phyloP scores from a whole-genome alignment of 2,797 vertebrate genomes.

The Sebastes cheni region DNA sequence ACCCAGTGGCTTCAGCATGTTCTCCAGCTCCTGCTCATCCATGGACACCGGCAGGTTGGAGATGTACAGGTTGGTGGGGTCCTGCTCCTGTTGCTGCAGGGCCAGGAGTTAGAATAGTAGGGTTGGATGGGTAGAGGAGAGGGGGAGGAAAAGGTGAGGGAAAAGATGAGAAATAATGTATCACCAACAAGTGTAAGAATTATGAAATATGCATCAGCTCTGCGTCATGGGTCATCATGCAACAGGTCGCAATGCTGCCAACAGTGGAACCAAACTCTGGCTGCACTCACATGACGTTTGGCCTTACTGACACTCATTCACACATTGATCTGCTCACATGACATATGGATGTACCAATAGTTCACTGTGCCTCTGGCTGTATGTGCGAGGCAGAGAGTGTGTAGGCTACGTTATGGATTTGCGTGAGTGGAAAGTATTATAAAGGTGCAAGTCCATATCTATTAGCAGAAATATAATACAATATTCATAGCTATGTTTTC shows the following conservation, averaged over 20 bases:
- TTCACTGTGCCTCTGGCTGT: not conserved
- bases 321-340: slow-evolving; percentile 21
- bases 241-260: slow-evolving; percentile 8
- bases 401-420: slow-evolving; percentile 3
- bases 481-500: too few relatives aligned
- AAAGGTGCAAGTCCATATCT: not conserved
- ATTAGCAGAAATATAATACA: too few relatives aligned
- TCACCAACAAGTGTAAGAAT: not conserved
- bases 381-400: not conserved
- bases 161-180: slow-evolving; percentile 29
- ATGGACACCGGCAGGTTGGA: slow-evolving; percentile 97
- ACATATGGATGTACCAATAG: slow-evolving; percentile 23
- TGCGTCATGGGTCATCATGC: not conserved
- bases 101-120: slow-evolving; percentile 14
- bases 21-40: slow-evolving; percentile 98
- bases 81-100: slow-evolving; percentile 96
- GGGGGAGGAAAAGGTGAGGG: not conserved
- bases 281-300: slow-evolving; percentile 25
- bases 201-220: slow-evolving; percentile 31
- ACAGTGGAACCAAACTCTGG: slow-evolving; percentile 14
- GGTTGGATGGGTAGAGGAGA: not conserved
- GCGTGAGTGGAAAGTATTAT: not conserved
- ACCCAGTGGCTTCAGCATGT: slow-evolving; percentile 97
- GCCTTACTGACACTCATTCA: slow-evolving; percentile 4
- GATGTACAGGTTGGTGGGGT: slow-evolving; percentile 99